Conservation (phyloP, 2,888 invertebrate species). For the Platypus cylindrus region DNA sequence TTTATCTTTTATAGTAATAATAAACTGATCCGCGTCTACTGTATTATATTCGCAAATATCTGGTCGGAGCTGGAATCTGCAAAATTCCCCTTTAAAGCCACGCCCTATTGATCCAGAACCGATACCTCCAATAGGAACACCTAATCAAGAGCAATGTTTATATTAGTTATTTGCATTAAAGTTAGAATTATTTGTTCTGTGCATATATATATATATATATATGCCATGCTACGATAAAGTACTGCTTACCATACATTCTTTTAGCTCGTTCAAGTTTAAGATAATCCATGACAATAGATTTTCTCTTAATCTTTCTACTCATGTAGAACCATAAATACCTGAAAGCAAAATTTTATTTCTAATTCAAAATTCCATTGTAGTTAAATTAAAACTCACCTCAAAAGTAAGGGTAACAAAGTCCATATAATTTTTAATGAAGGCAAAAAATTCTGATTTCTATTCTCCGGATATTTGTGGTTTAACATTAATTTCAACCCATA, state of each 20-base stretch:
- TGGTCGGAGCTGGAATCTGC: constrained; percentile 79
- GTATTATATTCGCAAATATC: constrained; percentile 79
- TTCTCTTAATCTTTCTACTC: constrained; percentile 48
- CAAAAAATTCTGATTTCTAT: constrained; percentile 51
- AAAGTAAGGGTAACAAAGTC: constrained; percentile 54
- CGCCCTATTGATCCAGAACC: constrained; percentile 78
- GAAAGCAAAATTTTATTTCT: constrained; percentile 22
- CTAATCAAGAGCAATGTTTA: constrained; percentile 37
- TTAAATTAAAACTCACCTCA: constrained; percentile 45
- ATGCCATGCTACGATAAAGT: not conserved
- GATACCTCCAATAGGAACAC: constrained; percentile 73
- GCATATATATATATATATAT: not conserved
- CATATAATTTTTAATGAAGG: constrained; percentile 57
- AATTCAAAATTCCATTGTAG: too few species aligned
- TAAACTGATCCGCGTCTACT: constrained; percentile 79
- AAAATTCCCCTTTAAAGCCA: constrained; percentile 87
- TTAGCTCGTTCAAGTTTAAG: constrained; percentile 55
- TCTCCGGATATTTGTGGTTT: constrained; percentile 62
- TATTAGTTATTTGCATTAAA: too few species aligned
- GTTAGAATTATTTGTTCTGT: too few species aligned
- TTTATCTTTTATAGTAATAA: constrained; percentile 66
- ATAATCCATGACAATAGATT: constrained; percentile 69
- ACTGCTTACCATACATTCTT: constrained; percentile 74
- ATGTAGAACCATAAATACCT: constrained; percentile 65
- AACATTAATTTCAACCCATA: constrained; percentile 63